Evolutionary conservation across 2,113 vertebrate species (phyloP).

Genomic region (Pelusios castaneus): DNA sequence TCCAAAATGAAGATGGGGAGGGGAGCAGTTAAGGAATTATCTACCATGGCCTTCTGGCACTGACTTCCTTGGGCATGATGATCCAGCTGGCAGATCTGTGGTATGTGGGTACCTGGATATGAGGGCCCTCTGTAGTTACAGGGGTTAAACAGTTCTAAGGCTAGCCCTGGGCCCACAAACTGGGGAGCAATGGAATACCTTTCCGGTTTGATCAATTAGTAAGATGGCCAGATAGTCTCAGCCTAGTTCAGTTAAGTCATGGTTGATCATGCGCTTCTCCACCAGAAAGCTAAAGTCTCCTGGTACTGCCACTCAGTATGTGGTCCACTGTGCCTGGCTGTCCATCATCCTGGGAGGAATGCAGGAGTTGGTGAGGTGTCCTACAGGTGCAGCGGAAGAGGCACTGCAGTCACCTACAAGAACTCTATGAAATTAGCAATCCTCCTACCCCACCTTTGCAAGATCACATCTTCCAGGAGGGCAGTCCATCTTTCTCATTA

Average conservation of each 20-base stretch:
- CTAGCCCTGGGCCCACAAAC: not conserved
- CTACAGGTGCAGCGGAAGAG: not conserved
- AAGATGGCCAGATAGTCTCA: too few species aligned
- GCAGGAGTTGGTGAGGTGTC: not conserved
- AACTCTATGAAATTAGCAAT: not conserved
- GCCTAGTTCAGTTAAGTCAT: not conserved
- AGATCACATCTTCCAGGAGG: not conserved
- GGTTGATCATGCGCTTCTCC: too few species aligned
- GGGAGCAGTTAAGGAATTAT: not conserved
- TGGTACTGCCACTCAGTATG: not conserved
- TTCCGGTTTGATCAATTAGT: not conserved
- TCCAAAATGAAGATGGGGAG: not conserved
- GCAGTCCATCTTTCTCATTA: not conserved
- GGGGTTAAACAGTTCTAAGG: not conserved
- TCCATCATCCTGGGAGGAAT: not conserved
- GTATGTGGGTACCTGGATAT: not conserved
- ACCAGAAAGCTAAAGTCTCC: not conserved
- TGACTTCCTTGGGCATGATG: not conserved
- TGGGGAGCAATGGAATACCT: not conserved
- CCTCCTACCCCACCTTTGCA: not conserved
- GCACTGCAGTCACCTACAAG: not conserved
- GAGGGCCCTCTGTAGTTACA: too few species aligned
- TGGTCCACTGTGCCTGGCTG: not conserved
- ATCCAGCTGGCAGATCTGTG: not conserved
- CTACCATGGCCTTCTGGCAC: not conserved